Evolutionary conservation across 2,797 vertebrate genomes (phyloP), one percentile per base, ranked within the genome.

Genomic region (Borostomias antarcticus): DNA sequence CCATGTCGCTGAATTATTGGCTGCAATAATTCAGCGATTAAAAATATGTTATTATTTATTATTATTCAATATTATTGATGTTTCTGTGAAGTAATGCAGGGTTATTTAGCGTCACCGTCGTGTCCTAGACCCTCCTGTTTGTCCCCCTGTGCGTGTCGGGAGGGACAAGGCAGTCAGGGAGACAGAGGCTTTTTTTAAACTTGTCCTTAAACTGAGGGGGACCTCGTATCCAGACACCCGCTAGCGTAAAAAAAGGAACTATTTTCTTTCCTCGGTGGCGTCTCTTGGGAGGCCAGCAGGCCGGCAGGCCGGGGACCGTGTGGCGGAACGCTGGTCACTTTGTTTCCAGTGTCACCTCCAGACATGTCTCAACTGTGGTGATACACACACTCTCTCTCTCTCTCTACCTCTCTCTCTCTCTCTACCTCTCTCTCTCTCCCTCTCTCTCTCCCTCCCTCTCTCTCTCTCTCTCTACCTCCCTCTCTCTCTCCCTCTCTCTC

Each of bases 261-360:
- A 23, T 57, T 33, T 0, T 62, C 52, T 66, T 74, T 74, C 61
- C 19, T 8, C 40, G 56, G 48, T 58, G 25, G 11, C 63, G 29
- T 58, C 67, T 70, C 66, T 29, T 60, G 43, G 66, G 66, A 58
- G 1, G 23, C n/a, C 5, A 21, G 19, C 23, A 7, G 66, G 23
- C 51, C 62, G 26, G 8, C 30, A 37, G 4, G 21, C 28, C 15
- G 40, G 30, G 28, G 25, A 17, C 58, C 13, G n/a, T 25, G 26
- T 50, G 19, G 26, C 11, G 25, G 32, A 58, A 62, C 61, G 43
- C 43, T 25, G 37, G 28, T 57, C 65, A 61, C 25, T 75, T 51
- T 59, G 63, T 79, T 64, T 72, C 29, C 48, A 66, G 52, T 63
- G 52, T 70, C 52, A 66, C 4, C 32, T 61, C 17, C 33, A 58